phyloP scores from a whole-genome alignment of 2,113 vertebrate genomes.

The Mirounga angustirostris region DNA sequence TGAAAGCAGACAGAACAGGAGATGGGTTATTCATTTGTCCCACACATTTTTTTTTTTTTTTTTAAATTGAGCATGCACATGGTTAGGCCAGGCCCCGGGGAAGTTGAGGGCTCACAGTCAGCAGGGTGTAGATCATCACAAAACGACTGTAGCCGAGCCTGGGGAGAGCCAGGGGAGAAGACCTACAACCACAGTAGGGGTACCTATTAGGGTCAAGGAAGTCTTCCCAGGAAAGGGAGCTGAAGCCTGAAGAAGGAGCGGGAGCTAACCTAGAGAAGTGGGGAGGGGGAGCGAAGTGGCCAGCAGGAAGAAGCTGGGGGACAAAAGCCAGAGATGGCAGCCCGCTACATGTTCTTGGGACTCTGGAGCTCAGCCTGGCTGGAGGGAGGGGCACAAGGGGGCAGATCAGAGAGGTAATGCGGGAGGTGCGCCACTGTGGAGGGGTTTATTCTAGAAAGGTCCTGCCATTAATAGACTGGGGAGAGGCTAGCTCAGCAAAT shows the following conservation, averaged over 20 bases:
- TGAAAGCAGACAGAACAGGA: not conserved
- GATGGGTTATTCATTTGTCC: not conserved
- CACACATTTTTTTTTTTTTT: not conserved
- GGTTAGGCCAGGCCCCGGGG: not conserved
- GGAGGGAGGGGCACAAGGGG: rapidly evolving
- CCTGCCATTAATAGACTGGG: not conserved
- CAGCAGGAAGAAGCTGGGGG: not conserved
- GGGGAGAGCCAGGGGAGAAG: not conserved
- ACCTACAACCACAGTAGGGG: rapidly evolving
- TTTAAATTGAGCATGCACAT: not conserved
- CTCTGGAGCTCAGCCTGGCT: not conserved
- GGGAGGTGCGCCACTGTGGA: rapidly evolving
- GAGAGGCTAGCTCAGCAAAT: not conserved
- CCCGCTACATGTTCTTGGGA: too few species aligned
- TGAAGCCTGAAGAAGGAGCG: not conserved
- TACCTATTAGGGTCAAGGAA: not conserved
- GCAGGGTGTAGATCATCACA: not conserved
- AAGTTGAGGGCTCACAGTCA: not conserved
- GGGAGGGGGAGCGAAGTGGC: not conserved
- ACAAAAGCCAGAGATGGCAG: not conserved
- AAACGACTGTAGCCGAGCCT: not conserved
- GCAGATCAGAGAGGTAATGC: not conserved
- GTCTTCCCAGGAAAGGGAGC: not conserved
- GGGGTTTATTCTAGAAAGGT: not conserved
- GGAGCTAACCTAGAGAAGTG: too few species aligned